Evolutionary conservation across 2,888 invertebrate genomes (phyloP).

Genomic region (Drosophila eohydei): DNA sequence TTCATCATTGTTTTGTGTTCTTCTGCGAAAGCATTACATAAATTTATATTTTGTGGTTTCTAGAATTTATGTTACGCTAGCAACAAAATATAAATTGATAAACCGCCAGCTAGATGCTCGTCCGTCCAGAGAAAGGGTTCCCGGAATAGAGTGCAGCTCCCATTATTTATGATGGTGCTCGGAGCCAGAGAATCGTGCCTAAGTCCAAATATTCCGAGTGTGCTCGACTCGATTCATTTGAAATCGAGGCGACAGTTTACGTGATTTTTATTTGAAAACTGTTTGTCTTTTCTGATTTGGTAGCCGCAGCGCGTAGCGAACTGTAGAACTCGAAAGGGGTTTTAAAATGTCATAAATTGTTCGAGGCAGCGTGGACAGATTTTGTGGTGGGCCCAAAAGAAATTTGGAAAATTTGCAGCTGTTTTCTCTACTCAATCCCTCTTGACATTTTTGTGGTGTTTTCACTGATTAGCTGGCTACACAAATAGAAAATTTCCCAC

Average conservation of each 20-base stretch:
- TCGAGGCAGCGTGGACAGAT: conserved; percentile 35
- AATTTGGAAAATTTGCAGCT: conserved; percentile 69
- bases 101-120: conserved; percentile 1
- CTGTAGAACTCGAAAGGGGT: conserved; percentile 62
- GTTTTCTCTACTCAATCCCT: conserved; percentile 43
- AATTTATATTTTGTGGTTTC: conserved; percentile 70
- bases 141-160: conserved; percentile 60
- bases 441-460: conserved; percentile 70
- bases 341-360: conserved; percentile 72
- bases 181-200: conserved; percentile 70
- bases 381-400: conserved; percentile 56
- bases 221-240: conserved; percentile 64
- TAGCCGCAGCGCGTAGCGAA: conserved; percentile 50
- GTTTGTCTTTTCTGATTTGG: conserved; percentile 62
- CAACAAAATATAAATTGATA: conserved; percentile 58
- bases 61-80: conserved; percentile 65
- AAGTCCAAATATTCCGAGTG: conserved; percentile 64
- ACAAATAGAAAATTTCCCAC: conserved; percentile 26
- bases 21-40: conserved; percentile 76
- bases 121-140: conserved; percentile 62
- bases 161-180: conserved; percentile 73
- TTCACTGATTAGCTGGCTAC: conserved; percentile 47
- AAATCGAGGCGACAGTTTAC: conserved; percentile 75
- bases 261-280: conserved; percentile 78
- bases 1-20: conserved; percentile 36